phyloP scores from a whole-genome alignment of 2,888 invertebrate species.

The Pristionchus fissidentatus region DNA sequence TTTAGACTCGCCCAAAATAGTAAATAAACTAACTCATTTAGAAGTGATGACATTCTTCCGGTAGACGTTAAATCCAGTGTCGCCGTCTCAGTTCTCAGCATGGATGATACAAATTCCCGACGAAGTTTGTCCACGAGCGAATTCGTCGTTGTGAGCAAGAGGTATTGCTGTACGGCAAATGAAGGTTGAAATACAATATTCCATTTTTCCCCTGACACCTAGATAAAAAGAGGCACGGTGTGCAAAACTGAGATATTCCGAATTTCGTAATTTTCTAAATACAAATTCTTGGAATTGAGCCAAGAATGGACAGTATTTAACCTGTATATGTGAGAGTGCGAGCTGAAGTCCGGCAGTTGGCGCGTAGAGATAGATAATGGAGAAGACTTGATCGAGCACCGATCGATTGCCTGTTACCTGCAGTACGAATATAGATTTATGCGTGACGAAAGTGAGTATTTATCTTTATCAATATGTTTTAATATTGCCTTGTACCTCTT shows the following conservation, averaged over 20 bases:
- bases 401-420: background rate
- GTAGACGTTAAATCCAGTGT: slow-evolving; percentile 56
- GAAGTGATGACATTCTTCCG: slow-evolving; percentile 56
- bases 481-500: too few relatives aligned
- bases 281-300: too few relatives aligned
- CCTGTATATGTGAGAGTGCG: background rate
- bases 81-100: slow-evolving; percentile 50
- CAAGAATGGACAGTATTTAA: too few relatives aligned
- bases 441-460: too few relatives aligned
- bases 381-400: background rate
- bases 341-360: background rate
- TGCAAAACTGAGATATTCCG: too few relatives aligned
- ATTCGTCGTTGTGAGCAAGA: background rate
- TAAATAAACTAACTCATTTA: slow-evolving; percentile 56
- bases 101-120: background rate
- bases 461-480: background rate
- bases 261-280: too few relatives aligned
- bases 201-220: background rate
- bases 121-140: background rate
- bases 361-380: background rate
- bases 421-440: too few relatives aligned
- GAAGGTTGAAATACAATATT: too few relatives aligned
- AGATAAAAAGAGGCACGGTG: background rate
- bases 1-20: background rate
- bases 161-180: slow-evolving; percentile 1